Conservation (phyloP, 2,797 vertebrate species). For the Helarctos malayanus region DNA sequence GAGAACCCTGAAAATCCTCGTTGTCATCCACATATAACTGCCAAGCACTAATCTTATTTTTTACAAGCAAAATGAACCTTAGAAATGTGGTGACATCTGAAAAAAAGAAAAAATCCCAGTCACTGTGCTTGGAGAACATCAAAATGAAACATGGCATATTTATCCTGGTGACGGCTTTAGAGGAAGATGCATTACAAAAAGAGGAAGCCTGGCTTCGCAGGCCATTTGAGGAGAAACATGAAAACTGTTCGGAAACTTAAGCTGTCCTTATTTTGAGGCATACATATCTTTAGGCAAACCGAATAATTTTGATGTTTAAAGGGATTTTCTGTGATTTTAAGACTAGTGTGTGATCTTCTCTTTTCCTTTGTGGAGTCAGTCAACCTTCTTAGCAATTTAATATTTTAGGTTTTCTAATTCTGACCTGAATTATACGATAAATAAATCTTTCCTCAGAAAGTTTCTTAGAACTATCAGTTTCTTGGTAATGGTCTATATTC, state of each 20-base stretch:
- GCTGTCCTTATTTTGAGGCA: background rate
- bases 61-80: constrained; percentile 29
- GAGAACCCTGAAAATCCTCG: background rate
- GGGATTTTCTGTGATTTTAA: background rate
- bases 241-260: background rate
- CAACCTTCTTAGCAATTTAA: constrained; percentile 28
- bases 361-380: background rate
- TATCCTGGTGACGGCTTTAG: background rate
- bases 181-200: background rate
- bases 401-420: background rate
- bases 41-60: background rate
- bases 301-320: constrained; percentile 2
- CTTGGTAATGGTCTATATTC: background rate
- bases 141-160: background rate
- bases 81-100: background rate
- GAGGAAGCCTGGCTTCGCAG: background rate
- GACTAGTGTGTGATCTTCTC: background rate
- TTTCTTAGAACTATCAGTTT: background rate
- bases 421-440: constrained; percentile 9
- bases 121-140: background rate
- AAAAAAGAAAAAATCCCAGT: background rate
- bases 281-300: background rate
- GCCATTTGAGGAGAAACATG: background rate
- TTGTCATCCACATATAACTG: background rate
- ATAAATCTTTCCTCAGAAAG: background rate